Conservation (phyloP, 2,797 vertebrate species). For the Enteromius thamalakanensis region DNA sequence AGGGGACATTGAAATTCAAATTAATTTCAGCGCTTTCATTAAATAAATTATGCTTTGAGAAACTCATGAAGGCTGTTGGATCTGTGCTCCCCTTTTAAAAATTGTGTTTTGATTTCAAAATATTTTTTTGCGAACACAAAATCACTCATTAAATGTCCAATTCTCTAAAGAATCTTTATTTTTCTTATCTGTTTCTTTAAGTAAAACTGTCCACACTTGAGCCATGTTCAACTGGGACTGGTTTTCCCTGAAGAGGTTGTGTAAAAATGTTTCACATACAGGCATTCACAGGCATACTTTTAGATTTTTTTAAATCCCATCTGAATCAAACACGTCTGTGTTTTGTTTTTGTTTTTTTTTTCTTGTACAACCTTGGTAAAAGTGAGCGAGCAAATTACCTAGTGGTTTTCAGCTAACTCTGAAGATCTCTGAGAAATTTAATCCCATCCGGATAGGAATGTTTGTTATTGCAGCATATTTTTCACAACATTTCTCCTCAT, state of each 20-base stretch:
- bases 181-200: background rate
- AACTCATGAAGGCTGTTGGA: constrained; percentile 6
- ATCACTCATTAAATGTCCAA: background rate
- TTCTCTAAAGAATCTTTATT: constrained; percentile 15
- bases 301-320: background rate
- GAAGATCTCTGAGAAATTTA: background rate
- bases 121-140: background rate
- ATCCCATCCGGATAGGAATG: background rate
- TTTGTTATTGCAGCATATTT: constrained; percentile 3
- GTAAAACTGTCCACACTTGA: background rate
- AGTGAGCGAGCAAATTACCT: background rate
- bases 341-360: background rate
- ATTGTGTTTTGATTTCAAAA: background rate
- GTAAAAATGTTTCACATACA: constrained; percentile 11
- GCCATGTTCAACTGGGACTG: background rate
- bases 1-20: constrained; percentile 60
- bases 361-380: background rate
- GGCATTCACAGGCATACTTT: background rate
- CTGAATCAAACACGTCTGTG: background rate
- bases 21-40: constrained; percentile 57
- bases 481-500: background rate
- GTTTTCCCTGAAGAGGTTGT: background rate
- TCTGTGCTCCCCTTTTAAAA: constrained; percentile 9
- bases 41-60: constrained; percentile 37
- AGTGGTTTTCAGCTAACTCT: constrained; percentile 1